Evolutionary conservation across 2,888 invertebrate species (phyloP), one percentile per base, ranked within the genome.

Genomic region (Cyaniris semiargus): DNA sequence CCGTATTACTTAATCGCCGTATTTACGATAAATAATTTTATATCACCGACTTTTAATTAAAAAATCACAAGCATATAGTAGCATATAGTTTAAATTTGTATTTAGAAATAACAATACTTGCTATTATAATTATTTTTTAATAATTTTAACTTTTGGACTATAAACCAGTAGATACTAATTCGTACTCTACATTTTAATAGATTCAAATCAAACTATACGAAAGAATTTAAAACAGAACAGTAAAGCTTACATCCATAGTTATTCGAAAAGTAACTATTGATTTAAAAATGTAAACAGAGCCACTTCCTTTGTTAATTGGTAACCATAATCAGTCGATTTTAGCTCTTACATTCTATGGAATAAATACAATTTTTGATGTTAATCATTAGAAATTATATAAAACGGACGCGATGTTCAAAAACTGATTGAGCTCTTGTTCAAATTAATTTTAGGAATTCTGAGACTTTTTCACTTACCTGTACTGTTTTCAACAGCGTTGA

Each of bases 231-330:
- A 60, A 27, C 31, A 15, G 27, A 66, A 66, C 66, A 66, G 66
- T 27, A 66, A 60, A 27, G 66, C 66, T 66, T 31, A 66, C 23
- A 31, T 66, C 7, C 27, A 66, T 66, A 66, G 66, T 66, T 31
- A 38, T 76, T 80, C 78, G 80, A 78, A 80, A 77, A 76, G 79
- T 80, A 85, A 86, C 85, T 84, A 84, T 85, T 84, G 79, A 82
- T 81, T 85, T 85, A 83, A 84, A 44, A 81, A 83, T 78, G 82
- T 81, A 79, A 83, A 79, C 79, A 79, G 78, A 83, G 81, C 82
- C 84, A 48, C 84, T 82, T 83, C 79, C 78, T 78, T 77, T 85
- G 85, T 81, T 88, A 87, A 88, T 86, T 85, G 79, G 48, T 27
- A 53, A 48, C 66, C 0, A 66, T 27, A 18, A 15, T 53, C 74